Percentiles rank a stretch among this genome's conserved stretches.
These are phyloP conservation scores for Uria lomvia DNA, from an alignment of 2,113 vertebrate species.

Conservation along the genomic window DNA sequence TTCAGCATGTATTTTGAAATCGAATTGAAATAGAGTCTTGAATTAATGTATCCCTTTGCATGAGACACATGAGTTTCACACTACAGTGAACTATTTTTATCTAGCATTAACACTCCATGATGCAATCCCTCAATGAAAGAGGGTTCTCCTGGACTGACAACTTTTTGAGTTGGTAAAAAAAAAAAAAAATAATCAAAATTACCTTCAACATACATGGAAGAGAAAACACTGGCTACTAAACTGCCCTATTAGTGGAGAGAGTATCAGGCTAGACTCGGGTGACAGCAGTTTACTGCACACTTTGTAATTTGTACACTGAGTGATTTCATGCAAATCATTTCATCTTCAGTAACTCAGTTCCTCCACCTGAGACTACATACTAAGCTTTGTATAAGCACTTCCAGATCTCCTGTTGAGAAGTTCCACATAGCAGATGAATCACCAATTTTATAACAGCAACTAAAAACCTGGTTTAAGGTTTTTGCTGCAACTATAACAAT, in stretches of 20 bases:
- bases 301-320: background rate
- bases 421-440: background rate
- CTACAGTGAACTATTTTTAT: conserved; percentile 22
- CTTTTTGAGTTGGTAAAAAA: background rate
- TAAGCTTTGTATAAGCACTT: background rate
- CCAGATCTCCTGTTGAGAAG: background rate
- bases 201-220: background rate
- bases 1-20: conserved; percentile 12
- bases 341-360: background rate
- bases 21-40: background rate
- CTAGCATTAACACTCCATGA: background rate
- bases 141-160: background rate
- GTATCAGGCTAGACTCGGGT: background rate
- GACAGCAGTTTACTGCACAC: background rate
- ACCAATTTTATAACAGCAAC: background rate
- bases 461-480: background rate
- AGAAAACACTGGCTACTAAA: background rate
- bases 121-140: background rate
- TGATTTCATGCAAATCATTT: background rate
- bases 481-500: background rate
- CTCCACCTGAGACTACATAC: background rate
- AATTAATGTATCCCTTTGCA: background rate
- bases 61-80: background rate
- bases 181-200: background rate
- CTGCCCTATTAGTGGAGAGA: background rate